Evolutionary conservation across 1,140 invertebrate species (phyloP).

Genomic region (Apis laboriosa): DNA sequence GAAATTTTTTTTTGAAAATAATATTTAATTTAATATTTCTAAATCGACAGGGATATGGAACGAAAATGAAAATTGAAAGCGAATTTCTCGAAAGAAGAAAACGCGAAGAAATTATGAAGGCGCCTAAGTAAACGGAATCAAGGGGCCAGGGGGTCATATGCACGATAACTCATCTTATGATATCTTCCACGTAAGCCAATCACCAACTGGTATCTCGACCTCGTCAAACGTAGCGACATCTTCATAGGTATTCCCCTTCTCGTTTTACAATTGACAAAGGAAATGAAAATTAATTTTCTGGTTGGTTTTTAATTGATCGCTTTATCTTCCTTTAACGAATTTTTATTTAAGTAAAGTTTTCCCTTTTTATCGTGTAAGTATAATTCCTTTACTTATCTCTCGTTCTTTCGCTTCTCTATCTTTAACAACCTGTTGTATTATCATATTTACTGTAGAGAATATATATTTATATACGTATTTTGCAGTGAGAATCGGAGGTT

Average conservation of each 20-base stretch:
- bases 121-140: slow-evolving; percentile 30
- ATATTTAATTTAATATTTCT: not conserved
- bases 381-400: not conserved
- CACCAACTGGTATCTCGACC: slow-evolving; percentile 5
- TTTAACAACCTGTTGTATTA: slow-evolving; percentile 14
- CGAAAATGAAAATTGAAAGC: not conserved
- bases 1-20: not conserved
- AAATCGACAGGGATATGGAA: not conserved
- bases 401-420: not conserved
- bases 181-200: slow-evolving; percentile 65
- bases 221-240: slow-evolving; percentile 18
- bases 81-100: not conserved
- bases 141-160: slow-evolving; percentile 61
- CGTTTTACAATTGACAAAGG: not conserved
- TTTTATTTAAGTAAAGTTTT: not conserved
- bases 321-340: too few relatives aligned
- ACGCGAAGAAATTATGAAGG: slow-evolving; percentile 1
- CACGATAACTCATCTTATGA: slow-evolving; percentile 58
- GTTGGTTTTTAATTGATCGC: too few relatives aligned
- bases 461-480: slow-evolving; percentile 32
- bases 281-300: not conserved
- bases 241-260: not conserved
- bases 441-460: slow-evolving; percentile 54
- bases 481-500: slow-evolving; percentile 9
- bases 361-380: not conserved